These are phyloP conservation scores for Etia nguti DNA, from an alignment of 2,113 vertebrate species.

Conservation along the genomic window DNA sequence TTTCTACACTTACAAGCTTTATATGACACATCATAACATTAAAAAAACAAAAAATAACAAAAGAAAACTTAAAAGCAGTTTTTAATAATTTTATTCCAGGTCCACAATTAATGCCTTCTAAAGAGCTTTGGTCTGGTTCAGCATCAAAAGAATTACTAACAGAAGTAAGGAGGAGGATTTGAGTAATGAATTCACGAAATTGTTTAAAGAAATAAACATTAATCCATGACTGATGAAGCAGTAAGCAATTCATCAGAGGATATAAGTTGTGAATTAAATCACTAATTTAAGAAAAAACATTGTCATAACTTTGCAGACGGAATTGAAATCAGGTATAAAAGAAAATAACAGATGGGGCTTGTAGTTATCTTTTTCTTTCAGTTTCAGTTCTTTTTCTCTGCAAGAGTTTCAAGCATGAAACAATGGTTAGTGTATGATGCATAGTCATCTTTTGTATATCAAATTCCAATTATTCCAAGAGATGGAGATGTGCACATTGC, in stretches of 20 bases:
- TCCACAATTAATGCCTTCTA: background rate
- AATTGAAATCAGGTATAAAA: background rate
- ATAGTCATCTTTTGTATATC: background rate
- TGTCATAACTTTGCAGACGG: background rate
- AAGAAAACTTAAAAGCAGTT: background rate
- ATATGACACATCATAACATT: background rate
- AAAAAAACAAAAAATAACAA: accelerated
- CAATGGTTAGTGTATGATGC: background rate
- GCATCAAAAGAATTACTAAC: background rate
- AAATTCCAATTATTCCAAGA: background rate
- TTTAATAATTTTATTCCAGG: background rate
- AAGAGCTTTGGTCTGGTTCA: background rate
- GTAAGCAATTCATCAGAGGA: background rate
- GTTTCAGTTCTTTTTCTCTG: background rate
- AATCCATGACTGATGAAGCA: background rate
- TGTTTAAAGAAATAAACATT: background rate
- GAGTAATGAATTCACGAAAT: background rate
- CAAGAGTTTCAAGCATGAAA: background rate
- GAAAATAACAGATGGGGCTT: background rate
- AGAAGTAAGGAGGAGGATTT: background rate
- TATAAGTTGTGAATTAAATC: background rate
- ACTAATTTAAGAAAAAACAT: background rate
- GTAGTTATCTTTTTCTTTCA: background rate
- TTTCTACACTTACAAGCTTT: background rate
- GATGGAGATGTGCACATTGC: background rate